Evolutionary conservation across 2,113 vertebrate species (phyloP).

Genomic region (Dryoscopus gambensis): DNA sequence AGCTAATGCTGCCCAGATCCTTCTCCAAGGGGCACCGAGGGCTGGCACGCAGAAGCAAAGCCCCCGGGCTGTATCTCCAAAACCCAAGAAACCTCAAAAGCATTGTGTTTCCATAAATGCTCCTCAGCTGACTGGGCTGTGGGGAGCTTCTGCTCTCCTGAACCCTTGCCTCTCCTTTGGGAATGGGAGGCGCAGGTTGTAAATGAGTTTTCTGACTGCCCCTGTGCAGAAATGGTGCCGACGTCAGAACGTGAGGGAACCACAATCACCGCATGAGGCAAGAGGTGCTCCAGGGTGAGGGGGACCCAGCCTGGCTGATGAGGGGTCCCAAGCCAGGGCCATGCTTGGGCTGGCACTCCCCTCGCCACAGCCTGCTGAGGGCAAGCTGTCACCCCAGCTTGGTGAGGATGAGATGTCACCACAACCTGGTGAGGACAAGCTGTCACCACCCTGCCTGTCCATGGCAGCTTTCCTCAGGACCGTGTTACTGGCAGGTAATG

Average conservation of each 20-base stretch:
- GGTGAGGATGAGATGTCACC: background rate
- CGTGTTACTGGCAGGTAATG: rapidly evolving
- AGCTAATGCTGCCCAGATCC: constrained; percentile 48
- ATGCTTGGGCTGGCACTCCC: rapidly evolving
- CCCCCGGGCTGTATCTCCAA: background rate
- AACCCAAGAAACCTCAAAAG: constrained; percentile 33
- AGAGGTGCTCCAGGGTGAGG: rapidly evolving
- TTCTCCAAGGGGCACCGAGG: background rate
- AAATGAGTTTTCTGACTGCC: background rate
- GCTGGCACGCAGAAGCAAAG: background rate
- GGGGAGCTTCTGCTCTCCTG: background rate
- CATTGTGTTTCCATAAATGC: constrained; percentile 31
- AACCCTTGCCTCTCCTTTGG: background rate
- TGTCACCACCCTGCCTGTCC: rapidly evolving
- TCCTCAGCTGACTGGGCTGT: constrained; percentile 4
- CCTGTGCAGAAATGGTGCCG: background rate
- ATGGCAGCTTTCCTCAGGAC: background rate
- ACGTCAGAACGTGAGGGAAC: rapidly evolving
- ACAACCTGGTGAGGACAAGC: rapidly evolving
- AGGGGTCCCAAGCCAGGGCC: rapidly evolving
- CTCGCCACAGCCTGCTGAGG: rapidly evolving
- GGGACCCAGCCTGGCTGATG: background rate
- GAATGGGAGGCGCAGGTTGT: background rate
- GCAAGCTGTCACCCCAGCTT: background rate
- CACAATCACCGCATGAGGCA: background rate